phyloP scores from a whole-genome alignment of 2,797 vertebrate species.

The Macroramphosus scolopax region DNA sequence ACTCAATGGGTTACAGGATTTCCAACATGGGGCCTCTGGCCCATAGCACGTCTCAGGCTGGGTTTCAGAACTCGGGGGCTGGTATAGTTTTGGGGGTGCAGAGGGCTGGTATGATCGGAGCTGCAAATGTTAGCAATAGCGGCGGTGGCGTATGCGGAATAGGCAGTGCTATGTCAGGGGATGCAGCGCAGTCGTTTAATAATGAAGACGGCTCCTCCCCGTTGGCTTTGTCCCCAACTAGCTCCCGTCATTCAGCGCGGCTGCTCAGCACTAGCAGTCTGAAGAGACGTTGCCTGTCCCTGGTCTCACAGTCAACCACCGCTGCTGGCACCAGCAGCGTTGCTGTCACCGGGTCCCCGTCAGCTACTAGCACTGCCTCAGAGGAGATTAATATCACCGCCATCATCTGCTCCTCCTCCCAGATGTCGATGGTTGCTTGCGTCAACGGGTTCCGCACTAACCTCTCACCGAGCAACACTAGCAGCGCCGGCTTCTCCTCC shows the following conservation, averaged over 20 bases:
- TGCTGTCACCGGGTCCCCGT: slow-evolving; percentile 43
- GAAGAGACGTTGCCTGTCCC: slow-evolving; percentile 88
- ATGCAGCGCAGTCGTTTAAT: slow-evolving; percentile 90
- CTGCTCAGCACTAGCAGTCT: slow-evolving; percentile 78
- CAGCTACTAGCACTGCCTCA: slow-evolving; percentile 47
- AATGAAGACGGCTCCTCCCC: slow-evolving; percentile 89
- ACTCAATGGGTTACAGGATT: slow-evolving; percentile 80
- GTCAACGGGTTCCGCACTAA: slow-evolving; percentile 85
- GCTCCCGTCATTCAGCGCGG: slow-evolving; percentile 83
- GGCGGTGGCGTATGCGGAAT: slow-evolving; percentile 35
- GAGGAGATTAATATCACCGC: slow-evolving; percentile 85
- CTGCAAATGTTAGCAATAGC: slow-evolving; percentile 70
- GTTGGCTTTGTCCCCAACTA: slow-evolving; percentile 81
- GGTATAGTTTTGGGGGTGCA: slow-evolving; percentile 67
- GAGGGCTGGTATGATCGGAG: slow-evolving; percentile 70
- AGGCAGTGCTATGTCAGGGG: slow-evolving; percentile 69
- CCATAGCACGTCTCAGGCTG: slow-evolving; percentile 68
- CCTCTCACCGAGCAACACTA: slow-evolving; percentile 76
- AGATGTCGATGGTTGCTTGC: slow-evolving; percentile 87
- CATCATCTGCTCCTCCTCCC: slow-evolving; percentile 88
- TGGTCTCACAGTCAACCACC: slow-evolving; percentile 71
- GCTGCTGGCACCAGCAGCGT: slow-evolving; percentile 25
- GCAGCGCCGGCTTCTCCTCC: slow-evolving; percentile 66
- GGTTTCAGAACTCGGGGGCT: slow-evolving; percentile 54
- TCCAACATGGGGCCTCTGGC: slow-evolving; percentile 50